Evolutionary conservation across 92 coral and sea anemone genomes (phyloP).

Genomic region (Palythoa caribaeorum): DNA sequence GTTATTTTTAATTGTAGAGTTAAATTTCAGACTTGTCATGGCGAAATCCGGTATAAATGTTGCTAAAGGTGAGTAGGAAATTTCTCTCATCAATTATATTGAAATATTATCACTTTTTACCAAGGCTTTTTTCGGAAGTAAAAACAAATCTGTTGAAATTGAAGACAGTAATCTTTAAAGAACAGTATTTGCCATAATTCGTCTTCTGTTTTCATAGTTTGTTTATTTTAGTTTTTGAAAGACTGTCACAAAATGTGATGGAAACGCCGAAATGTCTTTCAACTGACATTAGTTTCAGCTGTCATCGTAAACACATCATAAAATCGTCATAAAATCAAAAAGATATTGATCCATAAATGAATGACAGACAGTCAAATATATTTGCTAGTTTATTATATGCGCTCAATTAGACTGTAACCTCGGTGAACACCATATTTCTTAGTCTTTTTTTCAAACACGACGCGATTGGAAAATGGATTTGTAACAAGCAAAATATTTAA

Average conservation of each 20-base stretch:
- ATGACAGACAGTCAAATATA: not conserved
- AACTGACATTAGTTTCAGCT: not conserved
- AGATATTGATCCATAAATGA: not conserved
- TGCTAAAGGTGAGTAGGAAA: conserved; percentile 28
- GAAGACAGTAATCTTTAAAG: not conserved
- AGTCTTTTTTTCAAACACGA: not conserved
- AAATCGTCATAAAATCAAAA: not conserved
- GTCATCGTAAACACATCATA: not conserved
- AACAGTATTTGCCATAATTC: not conserved
- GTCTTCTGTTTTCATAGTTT: not conserved
- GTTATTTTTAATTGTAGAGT: no score
- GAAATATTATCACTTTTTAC: not conserved
- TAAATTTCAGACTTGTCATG: conserved; percentile 95
- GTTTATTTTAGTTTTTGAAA: not conserved
- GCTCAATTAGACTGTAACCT: not conserved
- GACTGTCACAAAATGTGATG: not conserved
- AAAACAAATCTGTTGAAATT: not conserved
- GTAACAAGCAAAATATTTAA: no score
- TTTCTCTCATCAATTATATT: not conserved
- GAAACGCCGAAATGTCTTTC: not conserved
- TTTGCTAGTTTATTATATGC: not conserved
- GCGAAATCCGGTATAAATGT: conserved; percentile 73
- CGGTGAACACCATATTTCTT: not conserved
- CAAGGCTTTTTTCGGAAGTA: not conserved
- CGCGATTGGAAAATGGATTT: no score